Evolutionary conservation across 2,888 invertebrate genomes (phyloP).

Genomic region (Drosophila merina): DNA sequence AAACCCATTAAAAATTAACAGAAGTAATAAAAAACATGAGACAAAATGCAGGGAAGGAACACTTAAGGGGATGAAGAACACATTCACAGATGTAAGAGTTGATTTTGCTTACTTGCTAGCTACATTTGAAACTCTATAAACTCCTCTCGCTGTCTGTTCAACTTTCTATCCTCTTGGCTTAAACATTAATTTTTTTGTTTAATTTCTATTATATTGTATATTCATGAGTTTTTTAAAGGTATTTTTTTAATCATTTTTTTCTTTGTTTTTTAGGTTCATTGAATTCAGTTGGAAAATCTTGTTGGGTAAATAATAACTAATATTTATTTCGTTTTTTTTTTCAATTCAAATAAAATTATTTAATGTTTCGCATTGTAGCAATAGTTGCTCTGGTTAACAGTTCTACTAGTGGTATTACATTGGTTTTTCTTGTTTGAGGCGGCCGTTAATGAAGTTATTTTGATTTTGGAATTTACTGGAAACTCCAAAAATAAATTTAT

Average conservation of each 20-base stretch:
- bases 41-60: constrained; percentile 36
- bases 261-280: constrained; percentile 10
- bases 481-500: constrained; percentile 16
- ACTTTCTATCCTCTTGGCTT: constrained; percentile 40
- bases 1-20: constrained; percentile 38
- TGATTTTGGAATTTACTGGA: constrained; percentile 56
- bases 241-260: constrained; percentile 16
- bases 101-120: constrained; percentile 66
- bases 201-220: constrained; percentile 48
- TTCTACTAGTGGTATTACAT: constrained; percentile 44
- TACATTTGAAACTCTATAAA: constrained; percentile 49
- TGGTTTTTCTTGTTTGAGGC: constrained; percentile 34
- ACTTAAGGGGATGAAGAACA: constrained; percentile 21
- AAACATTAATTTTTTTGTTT: constrained; percentile 45
- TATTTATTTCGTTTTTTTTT: constrained; percentile 44
- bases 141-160: constrained; percentile 15
- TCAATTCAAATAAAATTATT: constrained; percentile 61
- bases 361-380: constrained; percentile 45
- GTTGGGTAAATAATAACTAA: constrained; percentile 57
- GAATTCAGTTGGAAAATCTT: constrained; percentile 17
- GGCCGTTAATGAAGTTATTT: constrained; percentile 44
- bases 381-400: constrained; percentile 39
- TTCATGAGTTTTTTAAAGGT: constrained; percentile 16
- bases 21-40: constrained; percentile 24
- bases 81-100: constrained; percentile 10